Evolutionary conservation across 2,113 vertebrate genomes (phyloP).

Genomic region (Chionomys nivalis): DNA sequence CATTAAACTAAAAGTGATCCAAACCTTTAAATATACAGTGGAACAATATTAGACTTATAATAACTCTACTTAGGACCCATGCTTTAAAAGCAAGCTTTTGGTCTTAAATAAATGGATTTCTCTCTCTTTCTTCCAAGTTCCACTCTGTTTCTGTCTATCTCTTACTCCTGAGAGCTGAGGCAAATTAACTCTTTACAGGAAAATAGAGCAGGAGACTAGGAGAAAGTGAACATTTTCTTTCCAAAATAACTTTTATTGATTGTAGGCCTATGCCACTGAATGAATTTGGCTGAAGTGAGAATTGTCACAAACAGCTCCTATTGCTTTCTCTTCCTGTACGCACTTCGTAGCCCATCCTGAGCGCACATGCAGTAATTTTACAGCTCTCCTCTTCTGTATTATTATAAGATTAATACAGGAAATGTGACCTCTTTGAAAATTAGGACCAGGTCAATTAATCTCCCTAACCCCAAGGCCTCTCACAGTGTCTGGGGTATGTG

Average conservation of each 20-base stretch:
- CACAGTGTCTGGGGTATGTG: background rate
- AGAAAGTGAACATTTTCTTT: slow-evolving; percentile 1
- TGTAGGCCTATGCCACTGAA: slow-evolving; percentile 39
- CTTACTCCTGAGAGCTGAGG: slow-evolving; percentile 25
- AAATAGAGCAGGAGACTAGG: slow-evolving; percentile 13
- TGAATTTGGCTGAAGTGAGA: slow-evolving; percentile 4
- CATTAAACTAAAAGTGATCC: slow-evolving; percentile 70
- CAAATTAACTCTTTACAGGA: slow-evolving; percentile 57
- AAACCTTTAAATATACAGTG: slow-evolving; percentile 62
- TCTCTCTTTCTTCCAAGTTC: slow-evolving; percentile 41
- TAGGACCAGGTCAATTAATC: slow-evolving; percentile 23
- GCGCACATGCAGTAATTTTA: background rate
- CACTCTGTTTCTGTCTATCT: slow-evolving; percentile 39
- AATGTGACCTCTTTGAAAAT: slow-evolving; percentile 20
- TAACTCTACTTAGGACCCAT: slow-evolving; percentile 19
- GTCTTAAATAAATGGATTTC: slow-evolving; percentile 65
- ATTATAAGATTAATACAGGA: background rate
- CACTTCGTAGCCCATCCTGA: background rate
- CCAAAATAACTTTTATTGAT: slow-evolving; percentile 52
- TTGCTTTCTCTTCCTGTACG: background rate
- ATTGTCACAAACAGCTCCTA: background rate
- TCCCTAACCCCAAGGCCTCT: background rate
- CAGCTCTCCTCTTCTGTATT: slow-evolving; percentile 2
- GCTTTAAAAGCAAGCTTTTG: slow-evolving; percentile 53
- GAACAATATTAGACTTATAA: slow-evolving; percentile 61